phyloP scores from a whole-genome alignment of 2,888 invertebrate genomes.

The Candidula unifasciata region DNA sequence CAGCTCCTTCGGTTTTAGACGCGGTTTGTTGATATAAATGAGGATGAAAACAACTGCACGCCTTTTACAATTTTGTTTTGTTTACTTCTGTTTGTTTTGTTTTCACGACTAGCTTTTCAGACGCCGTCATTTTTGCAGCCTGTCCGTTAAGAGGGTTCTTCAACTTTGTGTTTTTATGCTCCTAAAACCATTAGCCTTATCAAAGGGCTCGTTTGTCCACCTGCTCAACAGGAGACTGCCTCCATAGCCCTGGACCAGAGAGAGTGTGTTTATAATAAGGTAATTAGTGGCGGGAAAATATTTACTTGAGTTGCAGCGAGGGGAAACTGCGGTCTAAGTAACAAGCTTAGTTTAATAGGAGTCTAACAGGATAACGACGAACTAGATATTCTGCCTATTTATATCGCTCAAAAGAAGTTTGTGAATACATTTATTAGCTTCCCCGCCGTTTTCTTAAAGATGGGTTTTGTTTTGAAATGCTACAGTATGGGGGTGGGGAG shows the following conservation, averaged over 20 bases:
- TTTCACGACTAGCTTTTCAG: not conserved
- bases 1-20: too few relatives aligned
- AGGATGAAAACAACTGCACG: not conserved
- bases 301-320: constrained; percentile 26
- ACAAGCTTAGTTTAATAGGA: constrained; percentile 33
- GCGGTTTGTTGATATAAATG: not conserved
- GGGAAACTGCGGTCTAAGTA: not conserved
- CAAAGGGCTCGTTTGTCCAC: constrained; percentile 24
- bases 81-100: not conserved
- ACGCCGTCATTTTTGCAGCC: not conserved
- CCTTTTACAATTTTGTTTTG: constrained; percentile 1
- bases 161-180: not conserved
- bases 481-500: not conserved
- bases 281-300: constrained; percentile 32
- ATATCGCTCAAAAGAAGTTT: constrained; percentile 11
- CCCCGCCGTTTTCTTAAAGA: not conserved
- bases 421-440: constrained; percentile 6
- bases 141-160: not conserved
- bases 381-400: constrained; percentile 1
- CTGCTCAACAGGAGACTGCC: not conserved
- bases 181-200: constrained; percentile 36
- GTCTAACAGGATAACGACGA: constrained; percentile 20
- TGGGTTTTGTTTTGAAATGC: not conserved
- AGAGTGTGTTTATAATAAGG: constrained; percentile 37
- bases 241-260: not conserved